These are phyloP conservation scores for Zelostemma sp. DNA, from an alignment of 1,140 invertebrate genomes.

Conservation along the genomic window DNA sequence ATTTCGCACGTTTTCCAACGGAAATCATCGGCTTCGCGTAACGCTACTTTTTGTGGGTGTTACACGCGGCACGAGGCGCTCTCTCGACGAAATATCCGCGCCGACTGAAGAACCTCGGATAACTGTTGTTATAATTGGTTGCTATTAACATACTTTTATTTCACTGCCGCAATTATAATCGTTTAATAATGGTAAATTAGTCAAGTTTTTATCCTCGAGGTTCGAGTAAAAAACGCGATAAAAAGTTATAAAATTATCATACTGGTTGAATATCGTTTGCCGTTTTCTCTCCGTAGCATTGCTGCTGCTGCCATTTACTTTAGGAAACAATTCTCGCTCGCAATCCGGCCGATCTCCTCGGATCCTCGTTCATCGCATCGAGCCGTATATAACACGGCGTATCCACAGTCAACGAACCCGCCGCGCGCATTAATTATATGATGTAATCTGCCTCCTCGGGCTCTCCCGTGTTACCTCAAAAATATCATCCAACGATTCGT, in stretches of 20 bases:
- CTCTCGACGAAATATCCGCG: too few species aligned
- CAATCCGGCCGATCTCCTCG: slow-evolving; percentile 19
- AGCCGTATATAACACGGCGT: slow-evolving; percentile 2
- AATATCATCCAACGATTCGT: slow-evolving; percentile 19
- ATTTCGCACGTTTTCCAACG: too few species aligned
- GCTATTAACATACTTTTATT: slow-evolving; percentile 3
- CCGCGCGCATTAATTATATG: slow-evolving; percentile 52
- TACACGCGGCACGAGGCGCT: too few species aligned
- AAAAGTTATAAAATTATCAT: slow-evolving; percentile 2
- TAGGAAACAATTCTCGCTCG: slow-evolving; percentile 40
- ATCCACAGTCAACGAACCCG: slow-evolving; percentile 46
- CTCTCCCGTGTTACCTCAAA: slow-evolving; percentile 20
- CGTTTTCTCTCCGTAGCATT: slow-evolving; percentile 5
- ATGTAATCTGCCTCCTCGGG: slow-evolving; percentile 37
- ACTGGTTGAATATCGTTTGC: background rate
- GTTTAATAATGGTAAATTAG: slow-evolving; percentile 1
- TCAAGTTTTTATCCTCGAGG: background rate
- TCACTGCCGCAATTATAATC: background rate
- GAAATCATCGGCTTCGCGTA: too few species aligned
- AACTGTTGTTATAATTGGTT: background rate
- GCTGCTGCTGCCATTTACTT: slow-evolving; percentile 15
- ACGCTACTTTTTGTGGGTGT: background rate
- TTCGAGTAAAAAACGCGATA: background rate
- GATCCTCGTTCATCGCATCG: slow-evolving; percentile 14
- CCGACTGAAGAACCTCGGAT: background rate